Evolutionary conservation across 2,797 vertebrate genomes (phyloP).

Genomic region (Acipenser ruthenus): DNA sequence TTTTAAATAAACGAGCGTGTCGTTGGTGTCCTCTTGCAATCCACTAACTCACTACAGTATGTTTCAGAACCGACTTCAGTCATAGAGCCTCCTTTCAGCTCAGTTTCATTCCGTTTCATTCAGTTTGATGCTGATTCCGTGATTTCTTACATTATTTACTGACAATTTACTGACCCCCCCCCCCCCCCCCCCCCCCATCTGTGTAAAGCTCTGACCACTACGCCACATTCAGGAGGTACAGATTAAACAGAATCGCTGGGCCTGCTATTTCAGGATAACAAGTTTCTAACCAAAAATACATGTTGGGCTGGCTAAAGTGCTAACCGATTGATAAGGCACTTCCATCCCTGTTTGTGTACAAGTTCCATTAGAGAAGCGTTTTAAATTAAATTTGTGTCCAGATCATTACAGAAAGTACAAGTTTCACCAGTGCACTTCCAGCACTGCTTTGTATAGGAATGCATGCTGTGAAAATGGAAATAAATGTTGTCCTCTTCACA

Average conservation of each 20-base stretch:
- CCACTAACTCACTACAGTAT: no score
- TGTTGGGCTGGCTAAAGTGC: neutral
- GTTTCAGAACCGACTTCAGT: no score
- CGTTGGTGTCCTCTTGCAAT: no score
- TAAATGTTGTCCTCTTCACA: neutral
- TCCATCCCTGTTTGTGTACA: neutral
- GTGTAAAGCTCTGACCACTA: neutral
- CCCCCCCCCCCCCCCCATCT: neutral
- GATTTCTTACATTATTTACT: no score
- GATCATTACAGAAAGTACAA: neutral
- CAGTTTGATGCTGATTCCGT: no score
- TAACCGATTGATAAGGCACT: constrained; percentile 1
- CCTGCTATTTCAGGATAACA: neutral
- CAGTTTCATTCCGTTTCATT: no score
- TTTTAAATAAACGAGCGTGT: no score
- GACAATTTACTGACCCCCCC: no score
- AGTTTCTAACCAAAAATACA: neutral
- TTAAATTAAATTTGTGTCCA: neutral
- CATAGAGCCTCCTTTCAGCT: no score
- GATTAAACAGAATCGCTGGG: neutral
- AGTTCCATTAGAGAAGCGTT: neutral
- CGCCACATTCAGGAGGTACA: neutral
- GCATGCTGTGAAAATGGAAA: neutral
- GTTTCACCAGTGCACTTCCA: no score
- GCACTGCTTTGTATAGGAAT: no score